These are phyloP conservation scores for Rousettus madagascariensis DNA, from an alignment of 2,797 vertebrate genomes.

Conservation along the genomic window DNA sequence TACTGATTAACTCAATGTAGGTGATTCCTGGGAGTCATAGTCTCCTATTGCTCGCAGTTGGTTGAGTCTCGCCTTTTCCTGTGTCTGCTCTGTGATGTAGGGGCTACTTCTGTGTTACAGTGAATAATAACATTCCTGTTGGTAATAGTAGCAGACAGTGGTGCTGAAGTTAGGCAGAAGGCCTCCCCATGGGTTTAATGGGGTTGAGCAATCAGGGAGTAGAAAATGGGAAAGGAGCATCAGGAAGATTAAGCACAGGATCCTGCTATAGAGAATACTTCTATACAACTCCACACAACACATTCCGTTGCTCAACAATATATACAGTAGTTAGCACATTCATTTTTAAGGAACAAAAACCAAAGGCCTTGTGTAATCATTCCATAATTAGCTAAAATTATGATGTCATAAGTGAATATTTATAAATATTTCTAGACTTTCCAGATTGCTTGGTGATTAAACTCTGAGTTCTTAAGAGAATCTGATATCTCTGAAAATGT, in stretches of 20 bases:
- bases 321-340: neutral
- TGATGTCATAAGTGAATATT: neutral
- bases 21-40: neutral
- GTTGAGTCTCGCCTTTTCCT: neutral
- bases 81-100: neutral
- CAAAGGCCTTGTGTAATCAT: neutral
- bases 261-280: neutral
- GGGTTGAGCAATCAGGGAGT: neutral
- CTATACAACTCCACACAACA: neutral
- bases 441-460: constrained; percentile 17
- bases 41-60: neutral
- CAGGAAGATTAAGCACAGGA: neutral
- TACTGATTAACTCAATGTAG: neutral
- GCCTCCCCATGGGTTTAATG: neutral
- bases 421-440: neutral
- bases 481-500: neutral
- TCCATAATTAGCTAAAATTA: neutral
- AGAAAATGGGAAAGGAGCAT: neutral
- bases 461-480: constrained; percentile 12
- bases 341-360: constrained; percentile 41
- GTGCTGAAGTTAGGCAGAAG: neutral
- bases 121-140: neutral
- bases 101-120: neutral
- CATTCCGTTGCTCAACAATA: neutral
- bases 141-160: neutral